These are phyloP conservation scores for Orientallactaga bullata DNA, from an alignment of 2,113 vertebrate genomes.

Conservation along the genomic window DNA sequence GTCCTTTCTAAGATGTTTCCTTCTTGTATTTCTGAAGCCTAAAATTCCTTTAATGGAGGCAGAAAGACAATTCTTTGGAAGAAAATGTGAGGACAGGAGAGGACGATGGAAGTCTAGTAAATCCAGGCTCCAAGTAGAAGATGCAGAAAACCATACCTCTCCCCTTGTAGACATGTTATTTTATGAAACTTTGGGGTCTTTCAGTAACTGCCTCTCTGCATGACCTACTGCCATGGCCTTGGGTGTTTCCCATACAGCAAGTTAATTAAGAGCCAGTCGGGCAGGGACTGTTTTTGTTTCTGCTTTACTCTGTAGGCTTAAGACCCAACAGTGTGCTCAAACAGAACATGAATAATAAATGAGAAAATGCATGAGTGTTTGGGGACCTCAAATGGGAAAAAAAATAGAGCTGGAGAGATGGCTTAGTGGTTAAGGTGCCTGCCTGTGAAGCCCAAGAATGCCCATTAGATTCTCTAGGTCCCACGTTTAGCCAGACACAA, in stretches of 20 bases:
- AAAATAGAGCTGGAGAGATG: too few relatives aligned
- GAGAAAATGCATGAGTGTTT: background rate
- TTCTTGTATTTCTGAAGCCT: background rate
- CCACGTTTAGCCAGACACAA: too few relatives aligned
- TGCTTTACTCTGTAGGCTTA: conserved; percentile 28
- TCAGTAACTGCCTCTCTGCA: background rate
- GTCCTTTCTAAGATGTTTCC: background rate
- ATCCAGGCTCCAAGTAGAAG: background rate
- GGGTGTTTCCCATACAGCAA: background rate
- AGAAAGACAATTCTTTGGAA: background rate
- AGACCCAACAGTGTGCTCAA: background rate
- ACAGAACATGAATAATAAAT: background rate
- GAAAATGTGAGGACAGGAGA: background rate
- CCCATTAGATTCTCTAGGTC: too few relatives aligned
- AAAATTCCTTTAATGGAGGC: background rate
- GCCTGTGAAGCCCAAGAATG: too few relatives aligned
- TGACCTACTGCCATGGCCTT: background rate
- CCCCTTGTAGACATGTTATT: background rate
- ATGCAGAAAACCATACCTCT: background rate
- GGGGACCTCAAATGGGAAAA: background rate
- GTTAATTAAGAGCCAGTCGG: background rate
- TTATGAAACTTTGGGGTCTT: too few relatives aligned
- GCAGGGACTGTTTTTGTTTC: conserved; percentile 17
- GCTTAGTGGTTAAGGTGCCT: too few relatives aligned
- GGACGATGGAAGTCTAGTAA: background rate